phyloP scores from a whole-genome alignment of 30 jellyfish, hydroid and myxozoan species.

The Aurelia aurita complex sp. Pacific region DNA sequence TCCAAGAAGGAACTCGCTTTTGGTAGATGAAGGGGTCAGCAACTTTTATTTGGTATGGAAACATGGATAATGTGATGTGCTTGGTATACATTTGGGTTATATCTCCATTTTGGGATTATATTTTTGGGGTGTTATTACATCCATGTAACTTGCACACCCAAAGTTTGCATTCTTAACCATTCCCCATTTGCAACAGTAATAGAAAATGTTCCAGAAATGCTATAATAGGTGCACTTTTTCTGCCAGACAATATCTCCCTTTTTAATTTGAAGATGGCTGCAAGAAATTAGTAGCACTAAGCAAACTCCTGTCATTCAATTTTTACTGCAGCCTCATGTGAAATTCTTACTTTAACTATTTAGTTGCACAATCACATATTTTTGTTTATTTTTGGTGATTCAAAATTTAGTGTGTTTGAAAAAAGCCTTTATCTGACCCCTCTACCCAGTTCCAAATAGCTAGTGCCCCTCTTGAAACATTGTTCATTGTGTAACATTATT shows the following conservation, averaged over 20 bases:
- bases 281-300: neutral
- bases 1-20: no score
- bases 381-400: no score
- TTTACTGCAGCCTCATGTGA: no score
- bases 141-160: neutral
- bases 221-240: neutral
- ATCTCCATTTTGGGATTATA: slow-evolving; percentile 1
- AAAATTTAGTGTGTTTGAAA: no score
- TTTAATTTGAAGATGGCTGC: neutral
- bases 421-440: neutral
- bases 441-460: neutral
- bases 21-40: no score
- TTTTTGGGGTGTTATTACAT: neutral
- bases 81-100: slow-evolving; percentile 2
- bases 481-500: neutral
- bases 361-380: no score
- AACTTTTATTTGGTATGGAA: no score
- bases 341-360: no score
- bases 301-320: no score
- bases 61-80: neutral
- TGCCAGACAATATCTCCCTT: neutral
- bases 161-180: neutral
- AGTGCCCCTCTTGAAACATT: neutral
- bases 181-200: neutral
- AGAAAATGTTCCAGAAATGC: neutral